These are phyloP conservation scores for Hippocampus comes DNA, from an alignment of 2,113 vertebrate genomes.

Conservation along the genomic window DNA sequence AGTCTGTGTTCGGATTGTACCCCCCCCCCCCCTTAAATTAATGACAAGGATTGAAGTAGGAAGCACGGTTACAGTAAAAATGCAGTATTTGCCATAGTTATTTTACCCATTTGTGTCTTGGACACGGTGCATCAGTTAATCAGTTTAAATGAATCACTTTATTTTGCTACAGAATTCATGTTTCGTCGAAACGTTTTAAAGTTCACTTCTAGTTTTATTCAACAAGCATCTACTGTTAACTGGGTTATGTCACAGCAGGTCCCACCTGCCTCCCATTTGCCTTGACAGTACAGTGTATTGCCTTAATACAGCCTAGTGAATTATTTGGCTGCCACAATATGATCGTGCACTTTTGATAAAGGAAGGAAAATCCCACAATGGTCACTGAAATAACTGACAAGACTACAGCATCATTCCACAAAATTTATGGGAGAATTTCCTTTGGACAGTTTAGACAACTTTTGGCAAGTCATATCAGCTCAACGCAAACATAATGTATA, in stretches of 20 bases:
- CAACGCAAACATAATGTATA: neutral
- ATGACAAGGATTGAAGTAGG: neutral
- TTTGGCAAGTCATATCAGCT: neutral
- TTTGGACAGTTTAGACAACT: neutral
- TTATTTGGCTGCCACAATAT: slow-evolving; percentile 24
- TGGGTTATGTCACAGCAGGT: slow-evolving; percentile 52
- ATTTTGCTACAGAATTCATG: neutral
- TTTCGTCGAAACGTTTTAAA: slow-evolving; percentile 4
- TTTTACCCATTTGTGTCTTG: neutral
- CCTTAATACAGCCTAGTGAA: slow-evolving; percentile 31
- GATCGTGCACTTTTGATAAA: neutral
- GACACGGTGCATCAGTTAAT: neutral
- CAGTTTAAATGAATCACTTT: slow-evolving; percentile 1
- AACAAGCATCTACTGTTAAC: slow-evolving; percentile 45
- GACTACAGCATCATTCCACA: slow-evolving; percentile 11
- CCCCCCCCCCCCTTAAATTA: neutral
- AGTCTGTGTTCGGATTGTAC: neutral
- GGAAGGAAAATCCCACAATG: neutral
- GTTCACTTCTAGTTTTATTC: slow-evolving; percentile 36
- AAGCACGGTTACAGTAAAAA: neutral
- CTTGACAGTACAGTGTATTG: slow-evolving; percentile 30
- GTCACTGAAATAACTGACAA: neutral
- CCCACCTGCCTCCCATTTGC: slow-evolving; percentile 65
- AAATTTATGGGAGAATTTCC: neutral
- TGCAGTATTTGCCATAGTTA: neutral